These are phyloP conservation scores for Callinectes sapidus DNA, from an alignment of 2,888 invertebrate genomes.

Conservation along the genomic window DNA sequence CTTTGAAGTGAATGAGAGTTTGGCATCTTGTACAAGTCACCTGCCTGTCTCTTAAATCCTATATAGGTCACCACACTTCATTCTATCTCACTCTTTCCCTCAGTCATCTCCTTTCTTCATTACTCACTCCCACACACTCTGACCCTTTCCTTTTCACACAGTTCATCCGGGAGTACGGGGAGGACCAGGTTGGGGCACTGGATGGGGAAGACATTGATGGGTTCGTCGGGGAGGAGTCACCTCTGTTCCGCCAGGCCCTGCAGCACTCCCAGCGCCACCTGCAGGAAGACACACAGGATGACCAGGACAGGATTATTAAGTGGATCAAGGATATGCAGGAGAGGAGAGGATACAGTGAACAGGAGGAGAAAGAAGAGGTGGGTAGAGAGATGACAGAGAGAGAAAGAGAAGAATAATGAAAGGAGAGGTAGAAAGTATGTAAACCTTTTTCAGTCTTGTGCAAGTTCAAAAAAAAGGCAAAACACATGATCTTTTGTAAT, in stretches of 20 bases:
- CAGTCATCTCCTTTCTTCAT: too few relatives aligned
- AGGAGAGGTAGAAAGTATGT: background rate
- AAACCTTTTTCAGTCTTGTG: too few relatives aligned
- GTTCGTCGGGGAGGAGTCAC: slow-evolving; percentile 82
- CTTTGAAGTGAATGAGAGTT: too few relatives aligned
- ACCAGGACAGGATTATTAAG: slow-evolving; percentile 54
- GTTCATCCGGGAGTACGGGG: slow-evolving; percentile 87
- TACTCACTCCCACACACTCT: background rate
- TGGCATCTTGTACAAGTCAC: too few relatives aligned
- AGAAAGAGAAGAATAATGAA: background rate
- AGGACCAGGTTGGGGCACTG: slow-evolving; percentile 91
- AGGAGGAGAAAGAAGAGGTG: slow-evolving; percentile 65
- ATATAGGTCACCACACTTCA: too few relatives aligned
- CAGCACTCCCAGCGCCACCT: slow-evolving; percentile 83
- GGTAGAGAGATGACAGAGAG: background rate
- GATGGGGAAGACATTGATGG: slow-evolving; percentile 94
- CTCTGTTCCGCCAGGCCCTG: slow-evolving; percentile 83
- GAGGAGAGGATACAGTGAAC: background rate
- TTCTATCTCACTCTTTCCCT: too few relatives aligned
- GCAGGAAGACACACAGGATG: background rate
- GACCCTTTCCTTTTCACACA: slow-evolving; percentile 1
- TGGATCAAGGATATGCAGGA: slow-evolving; percentile 66
- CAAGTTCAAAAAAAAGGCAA: too few relatives aligned
- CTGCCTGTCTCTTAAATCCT: too few relatives aligned
- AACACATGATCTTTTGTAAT: too few relatives aligned